Evolutionary conservation across 2,888 invertebrate genomes (phyloP).

Genomic region (Stenurella melanura): DNA sequence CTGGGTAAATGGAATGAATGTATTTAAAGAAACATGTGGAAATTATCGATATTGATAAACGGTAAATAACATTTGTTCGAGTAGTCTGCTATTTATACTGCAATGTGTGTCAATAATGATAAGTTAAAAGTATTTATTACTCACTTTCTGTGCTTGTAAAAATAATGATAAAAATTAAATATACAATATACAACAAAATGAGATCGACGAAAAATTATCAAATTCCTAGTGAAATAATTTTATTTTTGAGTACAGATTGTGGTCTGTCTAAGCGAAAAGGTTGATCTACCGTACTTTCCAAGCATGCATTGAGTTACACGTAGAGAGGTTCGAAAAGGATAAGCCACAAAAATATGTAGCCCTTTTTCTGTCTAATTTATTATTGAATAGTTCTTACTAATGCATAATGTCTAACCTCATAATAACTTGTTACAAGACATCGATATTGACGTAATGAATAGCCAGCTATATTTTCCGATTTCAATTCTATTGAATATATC

Average conservation of each 20-base stretch:
- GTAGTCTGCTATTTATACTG: not conserved
- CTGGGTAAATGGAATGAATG: not conserved
- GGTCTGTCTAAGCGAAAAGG: no score
- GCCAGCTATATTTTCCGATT: no score
- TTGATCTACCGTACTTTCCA: no score
- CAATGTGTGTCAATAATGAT: slow-evolving; percentile 1
- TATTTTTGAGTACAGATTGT: not conserved
- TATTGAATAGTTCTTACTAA: no score
- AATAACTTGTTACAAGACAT: no score
- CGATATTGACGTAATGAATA: no score
- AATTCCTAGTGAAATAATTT: not conserved
- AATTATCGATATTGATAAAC: slow-evolving; percentile 6
- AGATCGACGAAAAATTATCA: not conserved
- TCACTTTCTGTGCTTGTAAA: not conserved
- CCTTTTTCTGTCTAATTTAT: no score
- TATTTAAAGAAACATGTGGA: slow-evolving; percentile 1
- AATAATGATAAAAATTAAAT: not conserved
- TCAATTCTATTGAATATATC: no score
- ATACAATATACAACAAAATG: not conserved
- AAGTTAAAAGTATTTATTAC: not conserved
- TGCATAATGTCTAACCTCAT: no score
- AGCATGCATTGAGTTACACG: no score
- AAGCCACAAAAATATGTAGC: no score
- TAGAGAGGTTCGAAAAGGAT: no score
- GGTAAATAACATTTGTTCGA: not conserved